Percentiles rank a stretch among this genome's conserved stretches.
These are phyloP conservation scores for Caerostris extrusa DNA, from an alignment of 1,140 invertebrate genomes.

Conservation along the genomic window DNA sequence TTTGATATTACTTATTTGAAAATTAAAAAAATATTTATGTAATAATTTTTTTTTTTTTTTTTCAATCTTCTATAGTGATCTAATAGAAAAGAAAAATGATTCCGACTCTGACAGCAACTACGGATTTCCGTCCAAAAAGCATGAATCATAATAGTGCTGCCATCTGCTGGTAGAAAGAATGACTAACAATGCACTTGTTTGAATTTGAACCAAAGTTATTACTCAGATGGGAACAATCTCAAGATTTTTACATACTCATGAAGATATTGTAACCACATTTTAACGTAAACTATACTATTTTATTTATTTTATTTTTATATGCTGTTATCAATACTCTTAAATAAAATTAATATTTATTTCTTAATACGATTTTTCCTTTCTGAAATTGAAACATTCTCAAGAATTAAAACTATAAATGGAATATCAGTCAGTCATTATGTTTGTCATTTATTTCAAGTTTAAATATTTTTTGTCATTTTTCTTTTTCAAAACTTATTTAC, in stretches of 20 bases:
- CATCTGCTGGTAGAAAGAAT: neutral
- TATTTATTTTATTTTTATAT: neutral
- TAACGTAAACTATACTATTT: neutral
- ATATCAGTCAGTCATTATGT: no score
- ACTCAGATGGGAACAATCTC: neutral
- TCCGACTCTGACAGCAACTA: slow-evolving; percentile 55
- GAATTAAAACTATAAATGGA: no score
- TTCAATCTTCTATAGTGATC: neutral
- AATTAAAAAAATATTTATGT: no score
- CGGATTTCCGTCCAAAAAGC: slow-evolving; percentile 50
- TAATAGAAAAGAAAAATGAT: slow-evolving; percentile 22
- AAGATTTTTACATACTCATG: neutral
- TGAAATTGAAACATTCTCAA: no score
- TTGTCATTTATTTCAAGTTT: no score
- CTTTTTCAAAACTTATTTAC: no score
- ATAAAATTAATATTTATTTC: neutral
- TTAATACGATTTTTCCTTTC: neutral
- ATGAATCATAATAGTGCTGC: neutral
- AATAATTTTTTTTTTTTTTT: neutral
- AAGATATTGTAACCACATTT: neutral
- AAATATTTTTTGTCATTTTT: no score
- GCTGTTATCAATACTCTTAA: neutral
- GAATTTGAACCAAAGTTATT: slow-evolving; percentile 2
- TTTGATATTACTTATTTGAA: no score
- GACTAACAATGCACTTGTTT: neutral